Conservation (phyloP, 2,113 vertebrate genomes). For the Ptychochromis oligacanthus region DNA sequence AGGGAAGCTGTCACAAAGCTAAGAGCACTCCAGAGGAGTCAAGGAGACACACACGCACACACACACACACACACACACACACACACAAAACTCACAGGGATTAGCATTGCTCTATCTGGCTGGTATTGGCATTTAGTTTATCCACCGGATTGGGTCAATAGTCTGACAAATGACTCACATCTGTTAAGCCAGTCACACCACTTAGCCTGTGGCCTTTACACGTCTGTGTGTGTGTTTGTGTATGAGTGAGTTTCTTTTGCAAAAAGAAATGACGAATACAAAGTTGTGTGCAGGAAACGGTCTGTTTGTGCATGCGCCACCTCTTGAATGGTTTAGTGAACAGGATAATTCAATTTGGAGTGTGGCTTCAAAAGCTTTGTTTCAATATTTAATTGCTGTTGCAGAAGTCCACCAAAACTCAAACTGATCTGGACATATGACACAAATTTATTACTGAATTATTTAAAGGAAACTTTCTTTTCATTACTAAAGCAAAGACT, state of each 20-base stretch:
- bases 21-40: neutral
- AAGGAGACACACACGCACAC: neutral
- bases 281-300: neutral
- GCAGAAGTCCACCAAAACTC: neutral
- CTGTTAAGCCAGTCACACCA: slow-evolving; percentile 19
- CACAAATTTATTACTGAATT: slow-evolving; percentile 30
- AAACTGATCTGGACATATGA: slow-evolving; percentile 1
- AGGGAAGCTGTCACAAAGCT: neutral
- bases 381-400: slow-evolving; percentile 46
- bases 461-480: slow-evolving; percentile 10
- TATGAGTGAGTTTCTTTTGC: neutral
- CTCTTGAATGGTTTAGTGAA: neutral
- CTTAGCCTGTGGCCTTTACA: slow-evolving; percentile 21
- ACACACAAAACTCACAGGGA: neutral
- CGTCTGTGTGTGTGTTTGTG: neutral
- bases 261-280: neutral
- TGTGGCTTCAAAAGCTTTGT: neutral
- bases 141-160: slow-evolving; percentile 42
- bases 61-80: neutral
- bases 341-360: slow-evolving; percentile 23
- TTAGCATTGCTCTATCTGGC: slow-evolving; percentile 26
- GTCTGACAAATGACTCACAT: slow-evolving; percentile 47
- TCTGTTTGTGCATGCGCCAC: neutral
- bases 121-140: slow-evolving; percentile 44
- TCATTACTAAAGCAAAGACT: neutral